These are phyloP conservation scores for Eustalomyia histrio DNA, from an alignment of 2,888 invertebrate genomes.

Conservation along the genomic window DNA sequence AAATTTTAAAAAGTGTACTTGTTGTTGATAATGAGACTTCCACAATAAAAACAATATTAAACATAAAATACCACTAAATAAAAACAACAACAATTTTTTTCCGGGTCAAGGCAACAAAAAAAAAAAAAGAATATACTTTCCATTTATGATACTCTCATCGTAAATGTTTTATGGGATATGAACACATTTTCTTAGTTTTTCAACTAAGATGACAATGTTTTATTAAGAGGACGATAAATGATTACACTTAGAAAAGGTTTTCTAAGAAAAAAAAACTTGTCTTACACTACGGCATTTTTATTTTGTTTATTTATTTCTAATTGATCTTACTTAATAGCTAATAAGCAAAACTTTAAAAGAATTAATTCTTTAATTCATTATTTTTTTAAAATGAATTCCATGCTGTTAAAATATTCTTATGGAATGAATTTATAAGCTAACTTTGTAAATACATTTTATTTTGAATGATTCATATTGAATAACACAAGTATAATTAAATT, in stretches of 20 bases:
- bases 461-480: too few species aligned
- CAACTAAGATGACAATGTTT: not conserved
- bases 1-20: too few species aligned
- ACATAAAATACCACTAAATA: not conserved
- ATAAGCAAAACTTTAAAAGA: too few species aligned
- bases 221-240: not conserved
- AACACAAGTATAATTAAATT: too few species aligned
- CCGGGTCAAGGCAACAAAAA: slow-evolving; percentile 52
- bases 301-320: slow-evolving; percentile 15
- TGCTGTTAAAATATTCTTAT: too few species aligned
- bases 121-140: not conserved
- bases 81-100: slow-evolving; percentile 9
- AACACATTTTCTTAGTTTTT: not conserved
- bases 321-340: not conserved
- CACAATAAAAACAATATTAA: slow-evolving; percentile 21
- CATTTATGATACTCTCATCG: not conserved
- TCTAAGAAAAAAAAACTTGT: not conserved
- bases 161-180: not conserved
- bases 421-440: too few species aligned
- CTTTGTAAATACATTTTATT: too few species aligned
- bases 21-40: slow-evolving; percentile 12
- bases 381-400: too few species aligned
- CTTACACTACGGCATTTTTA: not conserved
- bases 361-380: too few species aligned
- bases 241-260: not conserved